Base-by-base conservation (phyloP, 2,888 invertebrate species). In the Dynastes hyllus region DNA sequence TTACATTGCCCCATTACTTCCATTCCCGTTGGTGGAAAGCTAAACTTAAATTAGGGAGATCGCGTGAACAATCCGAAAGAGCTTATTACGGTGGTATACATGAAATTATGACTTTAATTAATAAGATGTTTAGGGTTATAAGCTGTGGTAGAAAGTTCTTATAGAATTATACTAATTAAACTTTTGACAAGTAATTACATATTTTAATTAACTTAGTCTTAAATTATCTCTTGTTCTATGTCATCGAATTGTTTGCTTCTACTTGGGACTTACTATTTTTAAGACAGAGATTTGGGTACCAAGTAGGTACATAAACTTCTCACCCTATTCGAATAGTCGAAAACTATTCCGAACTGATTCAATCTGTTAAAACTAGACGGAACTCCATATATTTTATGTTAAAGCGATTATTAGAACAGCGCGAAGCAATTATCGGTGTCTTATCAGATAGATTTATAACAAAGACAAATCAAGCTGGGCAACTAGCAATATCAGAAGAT, bases 1-100 rank as follows among this genome's bases (percentile, higher is more conserved):
- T 75, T 75, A 75, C 40, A 45, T 27, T 61, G 73, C 73, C 61
- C 73, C 55, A 75, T 75, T 75, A 75, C 73, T 40, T 63, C 61
- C 27, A 75, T 45, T 27, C 58, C 45, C 11, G 22, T 11, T 27
- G 61, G 13, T 50, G n/a, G 27, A 61, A 75, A 45, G 22, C 45
- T 40, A 45, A 61, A 75, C 40, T 63, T 27, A 58, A 71, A 71
- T 71, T 71, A 58, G 40, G 40, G 58, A 58, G 58, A 40, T 75
- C 50, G 40, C 73, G n/a, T 61, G 58, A 75, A 75, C 50, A 75
- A 75, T 75, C 58, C 45, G 2, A 75, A 75, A 40, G 45, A 27
- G 61, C 61, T 61, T 75, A 61, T 58, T 73, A 27, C 51, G 69
- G 51, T n/a, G 51, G 69, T 51, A 69, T 69, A 51, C 51, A 53